Base-by-base conservation (phyloP, 2,113 vertebrate genomes). In the Vanacampus margaritifer region DNA sequence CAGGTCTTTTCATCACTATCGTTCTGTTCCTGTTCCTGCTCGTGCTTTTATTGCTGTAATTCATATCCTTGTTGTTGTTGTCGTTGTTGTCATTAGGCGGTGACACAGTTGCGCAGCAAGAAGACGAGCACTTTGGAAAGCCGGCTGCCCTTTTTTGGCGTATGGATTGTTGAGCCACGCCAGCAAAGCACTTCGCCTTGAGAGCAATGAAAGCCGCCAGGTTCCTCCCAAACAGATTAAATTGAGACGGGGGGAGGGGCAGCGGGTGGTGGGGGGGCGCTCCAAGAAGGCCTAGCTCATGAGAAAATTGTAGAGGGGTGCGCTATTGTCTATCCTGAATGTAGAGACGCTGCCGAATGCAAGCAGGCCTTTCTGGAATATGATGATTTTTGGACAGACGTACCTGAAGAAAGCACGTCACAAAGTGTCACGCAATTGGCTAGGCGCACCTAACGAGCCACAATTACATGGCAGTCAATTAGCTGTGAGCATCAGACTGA, bases 381-480 rank as follows among this genome's bases (percentile, higher is more conserved):
- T 74, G 69, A 79, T 69, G 76, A 9, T 51, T 43, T 36, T 16
- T 59, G 79, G 60, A 57, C 63, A 72, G 26, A 65, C 50, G 65
- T 45, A 59, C 69, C 61, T 54, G 24, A 61, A 5, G 45, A 54
- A 64, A 36, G 67, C 76, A 65, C 78, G 76, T 85, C 86, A 78
- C 69, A 63, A 65, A 48, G 71, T 84, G 78, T 85, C 68, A 71
- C 81, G 78, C 77, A 81, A 26, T 90, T 89, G 87, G 84, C 84
- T 85, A 89, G 79, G 79, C 76, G 74, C 41, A 74, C 82, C 83
- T 91, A 90, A 91, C 84, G 88, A 90, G 85, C 72, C 78, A 78
- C 85, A 90, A 91, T 90, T 89, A 91, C 84, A 91, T 84, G 82
- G 87, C 76, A 87, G 89, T 89, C 87, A 89, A 91, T 92, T 91